These are phyloP conservation scores for Cyprinodon brontotheroides DNA, from an alignment of 2,113 vertebrate species.

Conservation along the genomic window DNA sequence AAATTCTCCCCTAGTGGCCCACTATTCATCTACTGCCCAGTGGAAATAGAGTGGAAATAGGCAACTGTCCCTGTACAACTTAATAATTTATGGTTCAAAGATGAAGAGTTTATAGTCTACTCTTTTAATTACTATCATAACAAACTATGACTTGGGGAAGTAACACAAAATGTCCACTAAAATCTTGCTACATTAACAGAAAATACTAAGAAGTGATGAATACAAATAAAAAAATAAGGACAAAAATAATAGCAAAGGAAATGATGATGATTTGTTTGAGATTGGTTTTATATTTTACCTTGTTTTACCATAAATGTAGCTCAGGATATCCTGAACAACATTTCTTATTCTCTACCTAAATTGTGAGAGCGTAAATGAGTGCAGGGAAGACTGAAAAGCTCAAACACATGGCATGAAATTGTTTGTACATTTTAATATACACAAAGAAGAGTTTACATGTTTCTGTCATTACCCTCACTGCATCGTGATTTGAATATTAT, in stretches of 20 bases:
- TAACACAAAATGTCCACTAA: neutral
- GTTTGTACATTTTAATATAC: neutral
- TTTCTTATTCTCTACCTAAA: slow-evolving; percentile 30
- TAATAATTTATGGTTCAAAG: neutral
- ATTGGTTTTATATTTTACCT: too few species aligned
- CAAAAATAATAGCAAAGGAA: neutral
- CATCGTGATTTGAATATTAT: slow-evolving; percentile 14
- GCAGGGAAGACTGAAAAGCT: slow-evolving; percentile 15
- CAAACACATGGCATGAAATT: neutral
- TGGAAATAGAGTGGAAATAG: neutral
- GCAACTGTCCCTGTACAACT: neutral
- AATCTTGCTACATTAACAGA: neutral
- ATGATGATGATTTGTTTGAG: too few species aligned
- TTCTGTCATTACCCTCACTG: slow-evolving; percentile 4
- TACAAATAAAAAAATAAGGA: neutral
- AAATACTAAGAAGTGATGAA: neutral
- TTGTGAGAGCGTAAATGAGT: slow-evolving; percentile 36
- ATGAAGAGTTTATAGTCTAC: neutral
- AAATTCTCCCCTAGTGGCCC: neutral
- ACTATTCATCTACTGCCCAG: neutral
- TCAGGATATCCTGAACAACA: neutral
- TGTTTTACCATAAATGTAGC: neutral
- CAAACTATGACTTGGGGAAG: neutral
- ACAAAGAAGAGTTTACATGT: slow-evolving; percentile 18
- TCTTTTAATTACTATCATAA: neutral